Evolutionary conservation across 2,888 invertebrate species (phyloP).

Genomic region (Drosophila anomalata): DNA sequence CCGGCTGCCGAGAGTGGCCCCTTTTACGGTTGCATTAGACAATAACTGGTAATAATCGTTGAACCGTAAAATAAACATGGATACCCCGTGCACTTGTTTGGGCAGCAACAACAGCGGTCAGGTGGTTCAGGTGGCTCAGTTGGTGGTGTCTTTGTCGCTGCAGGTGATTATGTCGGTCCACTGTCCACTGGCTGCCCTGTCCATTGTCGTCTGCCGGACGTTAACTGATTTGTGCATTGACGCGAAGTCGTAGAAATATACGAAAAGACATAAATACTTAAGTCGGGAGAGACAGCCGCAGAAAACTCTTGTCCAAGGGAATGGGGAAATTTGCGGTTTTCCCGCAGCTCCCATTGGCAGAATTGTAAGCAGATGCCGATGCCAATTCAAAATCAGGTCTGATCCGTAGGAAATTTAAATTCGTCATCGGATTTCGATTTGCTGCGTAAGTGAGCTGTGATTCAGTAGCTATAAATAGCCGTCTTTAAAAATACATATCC

Average conservation of each 20-base stretch:
- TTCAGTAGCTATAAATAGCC: slow-evolving; percentile 23
- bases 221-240: slow-evolving; percentile 79
- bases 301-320: not conserved
- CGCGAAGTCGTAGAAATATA: slow-evolving; percentile 77
- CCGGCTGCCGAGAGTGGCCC: slow-evolving; percentile 44
- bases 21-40: slow-evolving; percentile 71
- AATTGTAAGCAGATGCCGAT: slow-evolving; percentile 16
- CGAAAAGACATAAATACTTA: slow-evolving; percentile 68
- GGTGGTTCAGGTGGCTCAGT: slow-evolving; percentile 28
- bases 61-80: slow-evolving; percentile 81
- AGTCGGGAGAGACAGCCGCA: slow-evolving; percentile 2
- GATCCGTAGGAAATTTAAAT: slow-evolving; percentile 22
- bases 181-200: not conserved
- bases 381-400: slow-evolving; percentile 1
- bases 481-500: slow-evolving; percentile 4
- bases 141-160: slow-evolving; percentile 70
- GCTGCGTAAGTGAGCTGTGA: slow-evolving; percentile 12
- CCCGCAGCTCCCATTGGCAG: slow-evolving; percentile 19
- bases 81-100: slow-evolving; percentile 79
- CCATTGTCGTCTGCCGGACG: slow-evolving; percentile 61
- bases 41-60: slow-evolving; percentile 81
- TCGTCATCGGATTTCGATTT: slow-evolving; percentile 23
- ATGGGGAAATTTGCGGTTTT: slow-evolving; percentile 20
- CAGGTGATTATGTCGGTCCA: slow-evolving; percentile 39
- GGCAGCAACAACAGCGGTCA: slow-evolving; percentile 56